These are phyloP conservation scores for Melanotaenia boesemani DNA, from an alignment of 2,797 vertebrate species.

Conservation along the genomic window DNA sequence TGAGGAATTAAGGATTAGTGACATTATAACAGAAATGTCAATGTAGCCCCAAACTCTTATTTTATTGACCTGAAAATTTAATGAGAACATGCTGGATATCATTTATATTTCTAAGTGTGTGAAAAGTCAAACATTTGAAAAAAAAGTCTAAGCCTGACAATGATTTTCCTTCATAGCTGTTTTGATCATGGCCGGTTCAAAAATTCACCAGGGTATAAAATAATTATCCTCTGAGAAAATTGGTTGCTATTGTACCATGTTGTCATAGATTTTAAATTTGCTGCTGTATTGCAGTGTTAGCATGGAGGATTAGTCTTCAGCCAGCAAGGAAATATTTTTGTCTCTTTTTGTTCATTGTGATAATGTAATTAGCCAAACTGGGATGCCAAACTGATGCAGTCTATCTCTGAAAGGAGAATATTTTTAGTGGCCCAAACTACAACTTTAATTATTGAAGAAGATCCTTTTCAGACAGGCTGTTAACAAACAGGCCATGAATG, in stretches of 20 bases:
- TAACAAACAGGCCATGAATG: neutral
- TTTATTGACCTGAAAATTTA: neutral
- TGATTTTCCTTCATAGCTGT: no score
- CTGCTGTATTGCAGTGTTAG: neutral
- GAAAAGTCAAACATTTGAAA: no score
- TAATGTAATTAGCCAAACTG: neutral
- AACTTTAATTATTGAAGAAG: neutral
- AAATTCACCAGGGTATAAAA: no score
- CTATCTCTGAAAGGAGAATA: neutral
- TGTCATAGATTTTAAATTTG: conserved; percentile 3
- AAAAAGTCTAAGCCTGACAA: no score
- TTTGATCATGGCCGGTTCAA: no score
- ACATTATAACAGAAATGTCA: no score
- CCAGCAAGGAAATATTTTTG: neutral
- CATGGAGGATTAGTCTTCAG: neutral
- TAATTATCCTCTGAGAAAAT: no score
- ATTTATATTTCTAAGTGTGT: no score
- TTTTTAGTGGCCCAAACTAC: neutral
- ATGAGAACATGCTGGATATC: no score
- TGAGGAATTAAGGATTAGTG: neutral
- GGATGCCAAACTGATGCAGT: neutral
- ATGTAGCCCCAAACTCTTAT: no score
- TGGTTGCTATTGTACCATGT: neutral
- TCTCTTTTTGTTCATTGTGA: no score
- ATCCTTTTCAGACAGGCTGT: neutral